Evolutionary conservation across 2,888 invertebrate genomes (phyloP), one percentile per base, ranked within the genome.

Genomic region (Sinelater perroti): DNA sequence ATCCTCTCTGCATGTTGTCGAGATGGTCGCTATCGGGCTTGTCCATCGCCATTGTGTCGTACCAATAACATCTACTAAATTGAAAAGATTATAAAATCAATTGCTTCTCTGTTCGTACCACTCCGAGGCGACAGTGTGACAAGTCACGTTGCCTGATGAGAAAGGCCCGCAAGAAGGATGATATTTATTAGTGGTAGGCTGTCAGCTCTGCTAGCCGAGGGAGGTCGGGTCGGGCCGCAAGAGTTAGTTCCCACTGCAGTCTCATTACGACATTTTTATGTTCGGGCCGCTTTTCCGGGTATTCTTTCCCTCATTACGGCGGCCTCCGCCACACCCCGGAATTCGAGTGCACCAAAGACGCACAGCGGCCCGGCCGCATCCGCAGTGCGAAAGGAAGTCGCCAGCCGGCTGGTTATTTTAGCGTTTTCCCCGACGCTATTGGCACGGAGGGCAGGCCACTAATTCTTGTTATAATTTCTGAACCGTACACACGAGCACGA

Each of bases 71-170:
- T 74, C 75, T 71, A 75, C 75, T 76, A 77, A 78, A 78, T 79
- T 79, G 79, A 79, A 78, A 76, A 77, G 77, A 77, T 77, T 76
- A 79, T 75, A 78, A 76, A 78, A 78, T 79, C 79, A 77, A 78
- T 79, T 76, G 74, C 72, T 71, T 68, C 69, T 68, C 64, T 61
- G 53, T 45, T 38, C 64, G 69, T 72, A 71, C 70, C 72, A 74
- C 69, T 63, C 68, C 67, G 65, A 72, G 71, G 72, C 73, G 72
- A 72, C 73, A 72, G 70, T 67, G 33, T 50, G 56, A 63, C 63
- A 49, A 54, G 56, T 54, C 53, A 60, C 47, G 57, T 51, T 56
- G 46, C 28, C 46, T 56, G 45, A 50, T 24, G 30, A 42, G 33
- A 35, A 55, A 28, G 35, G 28, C 46, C 24, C 42, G 38, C 31